Evolutionary conservation across 2,113 vertebrate species (phyloP), one percentile per base, ranked within the genome.

Genomic region (Neopipo cinnamomea): DNA sequence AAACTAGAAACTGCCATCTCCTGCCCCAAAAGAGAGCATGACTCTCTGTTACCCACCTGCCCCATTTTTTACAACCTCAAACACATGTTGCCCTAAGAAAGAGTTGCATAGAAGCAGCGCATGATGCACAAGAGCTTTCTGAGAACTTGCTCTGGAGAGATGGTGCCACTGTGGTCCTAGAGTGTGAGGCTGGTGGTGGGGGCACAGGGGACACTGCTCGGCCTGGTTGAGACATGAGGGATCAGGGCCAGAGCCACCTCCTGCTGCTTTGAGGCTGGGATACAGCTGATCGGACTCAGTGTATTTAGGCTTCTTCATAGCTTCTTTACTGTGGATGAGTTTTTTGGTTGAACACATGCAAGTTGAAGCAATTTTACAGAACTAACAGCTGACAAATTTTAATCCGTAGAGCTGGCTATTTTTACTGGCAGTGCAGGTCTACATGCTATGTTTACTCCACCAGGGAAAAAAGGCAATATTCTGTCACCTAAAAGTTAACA

Each of bases 151-250:
- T 44, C 65, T 39, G 50, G 33, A 73, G 25, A 31, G 39, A 33
- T 23, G 39, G 56, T 42, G 25, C 30, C 21, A 35, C 33, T 11
- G 30, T 9, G 35, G 21, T n/a, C 37, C 46, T 11, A 6, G 7
- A 7, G 25, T 2, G 4, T 22, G 37, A 23, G 4, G 19, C n/a
- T 76, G 52, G 12, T 39, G 37, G n/a, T 15, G 12, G 27, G 8
- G 31, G 13, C 0, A 0, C 1, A 2, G 85, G 14, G 39, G 46
- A 19, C 37, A 22, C n/a, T 37, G n/a, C 46, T 86, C 52, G 35
- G 47, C 41, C 52, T 41, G 41, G 33, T 20, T 79, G 31, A 47
- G 33, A 8, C 4, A 28, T 24, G 46, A 67, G 12, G 1, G 0
- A 11, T 35, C 13, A 5, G 5, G n/a, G 24, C 14, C 63, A 65